Base-by-base conservation (phyloP, 1,140 invertebrate genomes). In the Drosophila pallidifrons region DNA sequence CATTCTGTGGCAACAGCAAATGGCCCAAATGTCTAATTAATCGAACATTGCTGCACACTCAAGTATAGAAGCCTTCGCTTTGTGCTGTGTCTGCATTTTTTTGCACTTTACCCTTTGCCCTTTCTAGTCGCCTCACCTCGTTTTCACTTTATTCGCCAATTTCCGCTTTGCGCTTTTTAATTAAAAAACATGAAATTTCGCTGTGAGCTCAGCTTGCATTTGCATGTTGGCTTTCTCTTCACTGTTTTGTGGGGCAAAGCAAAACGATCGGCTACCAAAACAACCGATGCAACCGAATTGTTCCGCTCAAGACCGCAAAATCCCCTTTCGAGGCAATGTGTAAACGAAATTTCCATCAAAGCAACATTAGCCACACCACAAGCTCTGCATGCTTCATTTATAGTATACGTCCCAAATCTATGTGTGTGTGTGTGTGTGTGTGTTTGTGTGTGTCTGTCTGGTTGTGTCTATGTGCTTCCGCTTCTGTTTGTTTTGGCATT, bases 1-100 rank as follows among this genome's bases (percentile, higher is more conserved):
- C 13, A 52, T 46, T 30, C 35, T 11, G 6, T 20, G 46, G 20
- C 41, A 35, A n/a, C 32, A 45, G 16, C 51, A 59, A 65, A 52
- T 41, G 57, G 20, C 41, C 32, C 46, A 85, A 81, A 74, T 64
- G 70, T 83, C 83, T 83, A 88, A 87, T 87, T 88, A 88, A 87
- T 87, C 70, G 80, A 88, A 80, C 65, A 64, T 64, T 57, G 51
- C 66, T 69, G 65, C 32, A 74, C 41, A 74, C 47, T 69, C 13
- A 51, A 55, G 65, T 69, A 65, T 57, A 43, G 51, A 64, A 74
- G 25, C 20, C 75, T 77, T 74, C 75, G 64, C 69, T 59, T 82
- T 82, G 35, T 75, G 80, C 75, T 61, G 60, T 68, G 61, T 60
- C 61, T 45, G 71, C 67, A 68, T 5, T 74, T 57, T 8, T 74